Base-by-base conservation (phyloP, 2,888 invertebrate species). In the Timema podura region DNA sequence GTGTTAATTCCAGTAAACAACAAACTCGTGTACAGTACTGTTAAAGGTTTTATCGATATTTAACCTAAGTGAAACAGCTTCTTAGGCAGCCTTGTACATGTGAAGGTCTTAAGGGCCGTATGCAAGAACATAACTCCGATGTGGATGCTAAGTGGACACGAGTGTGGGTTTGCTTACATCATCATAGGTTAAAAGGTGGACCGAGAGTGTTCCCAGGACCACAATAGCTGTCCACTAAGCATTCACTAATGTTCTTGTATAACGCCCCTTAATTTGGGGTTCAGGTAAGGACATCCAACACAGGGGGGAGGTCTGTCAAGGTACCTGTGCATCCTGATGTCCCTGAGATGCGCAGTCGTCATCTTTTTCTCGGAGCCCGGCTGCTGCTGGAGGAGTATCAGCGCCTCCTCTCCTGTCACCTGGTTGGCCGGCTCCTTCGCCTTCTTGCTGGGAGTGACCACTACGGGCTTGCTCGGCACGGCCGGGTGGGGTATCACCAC, bases 401-500 rank as follows among this genome's bases (percentile, higher is more conserved):
- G 30, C 30, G 61, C 44, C 61, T 61, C 61, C 30, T 61, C 61
- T 10, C 30, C 57, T 11, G 57, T 16, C 57, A n/a, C 9, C 16
- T 5, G 15, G 15, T n/a, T 57, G 30, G 30, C 30, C 30, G 30
- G 30, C 57, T 57, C n/a, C 57, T 57, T 57, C 10, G 30, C 30
- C 8, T 54, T 9, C 16, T 54, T 54, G n/a, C 7, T 54, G 16
- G 16, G 16, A 54, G 2, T 61, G 44, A 30, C 30, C 30, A 30
- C 30, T 9, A 57, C 15, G 16, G 69, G 49, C 49, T 45, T n/a
- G n/a, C n/a, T 64, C 30, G 30, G 44, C 7, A 54, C 6, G 5
- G 67, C 68, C 30, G 65, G 70, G 15, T 65, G 72, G 10, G 71
- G 72, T 48, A 68, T 65, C 10, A 64, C 65, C 51, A 49, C 67